Evolutionary conservation across 2,797 vertebrate genomes (phyloP).

Genomic region (Malurus splendens): DNA sequence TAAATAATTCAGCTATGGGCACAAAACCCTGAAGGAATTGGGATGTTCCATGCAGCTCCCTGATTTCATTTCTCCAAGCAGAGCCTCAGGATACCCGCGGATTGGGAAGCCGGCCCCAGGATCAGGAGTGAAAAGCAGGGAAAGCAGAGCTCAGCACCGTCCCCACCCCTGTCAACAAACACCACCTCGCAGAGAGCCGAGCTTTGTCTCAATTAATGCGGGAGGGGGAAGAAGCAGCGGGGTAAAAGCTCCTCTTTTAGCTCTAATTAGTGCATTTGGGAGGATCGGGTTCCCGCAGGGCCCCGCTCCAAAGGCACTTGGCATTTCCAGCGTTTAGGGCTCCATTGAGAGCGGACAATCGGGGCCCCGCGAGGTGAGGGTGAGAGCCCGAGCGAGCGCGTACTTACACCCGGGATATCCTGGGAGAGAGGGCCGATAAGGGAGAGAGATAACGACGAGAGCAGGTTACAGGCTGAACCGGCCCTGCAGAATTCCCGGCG

Average conservation of each 20-base stretch:
- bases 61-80: not conserved
- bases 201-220: constrained; percentile 43
- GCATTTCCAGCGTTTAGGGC: not conserved
- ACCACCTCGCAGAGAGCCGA: not conserved
- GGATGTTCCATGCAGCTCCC: not conserved
- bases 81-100: not conserved
- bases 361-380: constrained; percentile 40
- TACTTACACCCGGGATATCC: constrained; percentile 82
- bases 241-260: constrained; percentile 43
- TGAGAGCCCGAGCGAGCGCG: constrained; percentile 49
- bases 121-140: not conserved
- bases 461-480: not conserved
- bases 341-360: constrained; percentile 22
- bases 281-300: constrained; percentile 6
- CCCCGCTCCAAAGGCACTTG: not conserved
- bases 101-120: not conserved
- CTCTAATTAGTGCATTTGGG: constrained; percentile 38
- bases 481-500: not conserved
- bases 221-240: not conserved
- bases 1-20: not conserved
- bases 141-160: not conserved
- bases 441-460: constrained; percentile 55
- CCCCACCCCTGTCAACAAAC: constrained; percentile 33
- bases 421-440: constrained; percentile 59
- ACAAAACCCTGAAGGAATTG: not conserved